Evolutionary conservation across 2,797 vertebrate species (phyloP).

Genomic region (Acanthiza pusilla): DNA sequence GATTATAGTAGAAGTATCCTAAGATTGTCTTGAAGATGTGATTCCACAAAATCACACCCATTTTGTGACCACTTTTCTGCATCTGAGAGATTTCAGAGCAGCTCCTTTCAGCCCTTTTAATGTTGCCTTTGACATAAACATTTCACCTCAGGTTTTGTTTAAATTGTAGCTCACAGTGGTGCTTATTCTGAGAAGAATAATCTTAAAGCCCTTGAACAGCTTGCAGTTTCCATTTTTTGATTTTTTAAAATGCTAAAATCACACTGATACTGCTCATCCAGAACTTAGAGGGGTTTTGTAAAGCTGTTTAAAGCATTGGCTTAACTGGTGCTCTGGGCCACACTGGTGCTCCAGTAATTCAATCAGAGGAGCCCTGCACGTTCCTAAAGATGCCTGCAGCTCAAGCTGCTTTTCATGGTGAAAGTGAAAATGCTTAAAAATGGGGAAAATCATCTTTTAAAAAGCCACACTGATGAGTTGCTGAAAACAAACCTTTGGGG

Average conservation of each 20-base stretch:
- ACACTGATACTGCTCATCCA: neutral
- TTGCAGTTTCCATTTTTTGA: neutral
- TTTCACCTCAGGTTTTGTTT: neutral
- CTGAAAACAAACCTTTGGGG: neutral
- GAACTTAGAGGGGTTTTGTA: neutral
- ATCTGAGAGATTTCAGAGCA: neutral
- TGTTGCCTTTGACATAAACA: neutral
- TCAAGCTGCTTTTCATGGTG: neutral
- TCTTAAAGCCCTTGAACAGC: neutral
- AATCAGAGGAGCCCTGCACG: neutral
- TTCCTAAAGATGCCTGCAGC: neutral
- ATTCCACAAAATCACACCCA: fast-evolving
- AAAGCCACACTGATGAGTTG: neutral
- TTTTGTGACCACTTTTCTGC: neutral
- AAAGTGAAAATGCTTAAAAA: neutral
- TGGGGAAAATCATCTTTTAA: neutral
- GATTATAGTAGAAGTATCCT: neutral
- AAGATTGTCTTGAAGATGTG: neutral
- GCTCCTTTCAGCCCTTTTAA: neutral
- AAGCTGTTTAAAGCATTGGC: neutral
- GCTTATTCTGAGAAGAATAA: neutral
- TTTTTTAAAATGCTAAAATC: neutral
- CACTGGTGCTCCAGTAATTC: neutral
- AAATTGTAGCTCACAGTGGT: neutral
- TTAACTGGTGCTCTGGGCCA: neutral